phyloP scores from a whole-genome alignment of 35 echinoderm and acorn worm genomes.

The Eucidaris tribuloides region DNA sequence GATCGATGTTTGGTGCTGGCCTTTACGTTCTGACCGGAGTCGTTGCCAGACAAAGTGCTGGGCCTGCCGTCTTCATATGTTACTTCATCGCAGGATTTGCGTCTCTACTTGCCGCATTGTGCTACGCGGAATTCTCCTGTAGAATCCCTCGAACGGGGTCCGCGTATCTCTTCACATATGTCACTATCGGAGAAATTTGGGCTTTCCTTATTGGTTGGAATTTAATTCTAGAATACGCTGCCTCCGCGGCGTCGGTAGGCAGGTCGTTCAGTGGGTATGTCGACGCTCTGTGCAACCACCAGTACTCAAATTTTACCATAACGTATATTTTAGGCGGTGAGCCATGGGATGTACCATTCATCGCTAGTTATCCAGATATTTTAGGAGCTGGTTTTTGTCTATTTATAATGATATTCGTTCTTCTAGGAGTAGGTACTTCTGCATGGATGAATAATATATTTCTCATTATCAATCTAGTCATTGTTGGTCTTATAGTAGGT shows the following conservation, averaged over 20 bases:
- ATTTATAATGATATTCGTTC: constrained; percentile 18
- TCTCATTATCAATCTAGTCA: background rate
- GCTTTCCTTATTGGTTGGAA: constrained; percentile 62
- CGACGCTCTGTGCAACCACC: constrained; percentile 11
- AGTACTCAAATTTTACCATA: constrained; percentile 32
- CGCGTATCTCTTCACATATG: constrained; percentile 51
- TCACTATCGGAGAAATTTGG: constrained; percentile 52
- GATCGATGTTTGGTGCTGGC: constrained; percentile 33
- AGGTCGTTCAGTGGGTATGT: constrained; percentile 55
- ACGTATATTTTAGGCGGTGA: constrained; percentile 29
- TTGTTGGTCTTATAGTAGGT: constrained; percentile 20
- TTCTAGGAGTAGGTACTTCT: constrained; percentile 1
- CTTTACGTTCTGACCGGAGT: constrained; percentile 45
- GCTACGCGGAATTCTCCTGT: constrained; percentile 55
- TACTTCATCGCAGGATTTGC: constrained; percentile 24
- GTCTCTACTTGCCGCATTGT: constrained; percentile 36
- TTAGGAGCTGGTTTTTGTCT: background rate
- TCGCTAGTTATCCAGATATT: constrained; percentile 47
- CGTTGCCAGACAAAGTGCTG: constrained; percentile 38
- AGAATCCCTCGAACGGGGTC: constrained; percentile 40
- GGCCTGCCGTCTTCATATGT: constrained; percentile 43
- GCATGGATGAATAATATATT: constrained; percentile 29
- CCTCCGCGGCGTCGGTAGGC: constrained; percentile 7
- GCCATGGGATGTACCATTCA: constrained; percentile 18
- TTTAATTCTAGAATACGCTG: constrained; percentile 51